Conservation (phyloP, 92 coral and sea anemone species). For the Palythoa grandiflora region DNA sequence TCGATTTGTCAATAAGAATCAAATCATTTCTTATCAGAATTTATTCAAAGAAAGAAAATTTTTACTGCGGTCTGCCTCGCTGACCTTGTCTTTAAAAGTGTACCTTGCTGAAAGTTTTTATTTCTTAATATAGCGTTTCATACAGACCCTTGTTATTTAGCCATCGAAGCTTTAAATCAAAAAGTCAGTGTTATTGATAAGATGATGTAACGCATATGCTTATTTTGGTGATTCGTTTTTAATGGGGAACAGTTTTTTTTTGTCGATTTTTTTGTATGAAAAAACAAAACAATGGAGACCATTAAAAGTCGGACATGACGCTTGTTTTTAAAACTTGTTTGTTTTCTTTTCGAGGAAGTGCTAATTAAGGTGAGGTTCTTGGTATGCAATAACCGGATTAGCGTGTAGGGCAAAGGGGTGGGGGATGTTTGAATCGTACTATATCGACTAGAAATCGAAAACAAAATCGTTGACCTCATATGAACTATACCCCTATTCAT, state of each 20-base stretch:
- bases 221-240: too few species aligned
- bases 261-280: too few species aligned
- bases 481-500: background rate
- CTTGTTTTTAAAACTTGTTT: slow-evolving; percentile 20
- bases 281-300: background rate
- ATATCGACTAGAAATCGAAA: background rate
- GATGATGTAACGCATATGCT: too few species aligned
- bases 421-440: background rate
- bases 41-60: background rate
- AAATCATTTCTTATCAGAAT: background rate
- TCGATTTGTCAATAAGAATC: background rate
- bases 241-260: too few species aligned
- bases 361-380: background rate
- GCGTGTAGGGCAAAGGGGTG: slow-evolving; percentile 3
- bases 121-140: too few species aligned
- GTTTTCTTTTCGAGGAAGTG: slow-evolving; percentile 31
- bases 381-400: slow-evolving; percentile 11
- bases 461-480: background rate
- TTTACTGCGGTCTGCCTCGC: too few species aligned
- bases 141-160: too few species aligned
- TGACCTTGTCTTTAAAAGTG: too few species aligned
- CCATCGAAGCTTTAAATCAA: too few species aligned
- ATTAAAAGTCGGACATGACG: slow-evolving; percentile 39
- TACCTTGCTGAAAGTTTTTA: too few species aligned
- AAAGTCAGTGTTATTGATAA: too few species aligned